phyloP scores from a whole-genome alignment of 2,888 invertebrate genomes.

The Chalcosyrphus nemorum region DNA sequence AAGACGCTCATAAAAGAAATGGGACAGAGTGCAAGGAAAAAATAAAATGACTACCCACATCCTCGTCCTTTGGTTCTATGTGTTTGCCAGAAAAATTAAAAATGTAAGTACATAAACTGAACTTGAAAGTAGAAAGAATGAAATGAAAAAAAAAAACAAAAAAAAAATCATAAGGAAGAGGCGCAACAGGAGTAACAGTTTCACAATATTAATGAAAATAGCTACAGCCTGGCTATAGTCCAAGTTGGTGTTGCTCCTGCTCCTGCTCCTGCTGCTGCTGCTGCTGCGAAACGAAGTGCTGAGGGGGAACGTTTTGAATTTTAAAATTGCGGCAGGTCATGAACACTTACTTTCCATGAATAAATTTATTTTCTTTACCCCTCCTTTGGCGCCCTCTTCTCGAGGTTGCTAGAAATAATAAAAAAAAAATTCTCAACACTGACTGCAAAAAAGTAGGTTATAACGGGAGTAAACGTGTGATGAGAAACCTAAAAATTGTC shows the following conservation, averaged over 20 bases:
- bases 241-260: slow-evolving; percentile 45
- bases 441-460: slow-evolving; percentile 65
- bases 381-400: slow-evolving; percentile 2
- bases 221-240: slow-evolving; percentile 67
- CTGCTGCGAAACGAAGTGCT: too few species aligned
- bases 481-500: slow-evolving; percentile 55
- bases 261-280: slow-evolving; percentile 5
- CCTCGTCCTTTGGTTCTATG: slow-evolving; percentile 59
- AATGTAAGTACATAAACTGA: slow-evolving; percentile 73
- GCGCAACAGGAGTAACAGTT: slow-evolving; percentile 72
- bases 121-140: slow-evolving; percentile 72
- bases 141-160: slow-evolving; percentile 54
- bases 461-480: slow-evolving; percentile 32
- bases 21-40: slow-evolving; percentile 66
- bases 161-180: slow-evolving; percentile 58
- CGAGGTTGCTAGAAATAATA: slow-evolving; percentile 12
- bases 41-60: too few species aligned
- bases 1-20: slow-evolving; percentile 70
- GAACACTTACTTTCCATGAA: slow-evolving; percentile 72
- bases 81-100: slow-evolving; percentile 71
- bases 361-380: slow-evolving; percentile 70
- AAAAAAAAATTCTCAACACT: slow-evolving; percentile 27
- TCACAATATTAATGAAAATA: slow-evolving; percentile 66
- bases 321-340: slow-evolving; percentile 73
- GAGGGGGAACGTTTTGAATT: slow-evolving; percentile 65